These are phyloP conservation scores for Solenodon paradoxus DNA, from an alignment of 2,113 vertebrate genomes.

Conservation along the genomic window DNA sequence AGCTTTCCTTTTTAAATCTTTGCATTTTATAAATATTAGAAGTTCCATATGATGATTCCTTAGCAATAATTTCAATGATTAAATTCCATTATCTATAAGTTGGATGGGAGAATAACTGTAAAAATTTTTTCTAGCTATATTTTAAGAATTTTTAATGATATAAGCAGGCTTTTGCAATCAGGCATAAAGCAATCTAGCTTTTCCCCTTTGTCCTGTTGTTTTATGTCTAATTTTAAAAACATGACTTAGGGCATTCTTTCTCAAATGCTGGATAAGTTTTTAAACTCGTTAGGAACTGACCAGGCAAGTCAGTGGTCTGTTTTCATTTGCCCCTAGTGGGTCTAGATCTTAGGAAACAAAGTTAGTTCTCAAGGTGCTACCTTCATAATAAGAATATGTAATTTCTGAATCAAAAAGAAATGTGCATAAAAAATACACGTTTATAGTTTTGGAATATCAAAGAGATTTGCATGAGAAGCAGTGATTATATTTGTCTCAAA, in stretches of 20 bases:
- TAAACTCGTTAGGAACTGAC: not conserved
- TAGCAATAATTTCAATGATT: not conserved
- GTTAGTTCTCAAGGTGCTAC: not conserved
- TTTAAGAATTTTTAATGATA: not conserved
- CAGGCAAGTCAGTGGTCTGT: not conserved
- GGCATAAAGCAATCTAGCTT: not conserved
- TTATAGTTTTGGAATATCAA: conserved; percentile 11
- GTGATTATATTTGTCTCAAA: not conserved
- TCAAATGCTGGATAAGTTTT: not conserved
- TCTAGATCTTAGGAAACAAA: not conserved
- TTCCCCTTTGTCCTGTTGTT: not conserved
- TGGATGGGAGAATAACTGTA: not conserved
- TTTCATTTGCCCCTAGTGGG: not conserved
- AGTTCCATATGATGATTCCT: not conserved
- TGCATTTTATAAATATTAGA: not conserved
- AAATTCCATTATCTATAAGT: not conserved
- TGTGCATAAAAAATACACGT: not conserved
- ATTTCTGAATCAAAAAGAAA: not conserved
- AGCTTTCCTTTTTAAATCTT: not conserved
- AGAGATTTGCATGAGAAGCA: not conserved
- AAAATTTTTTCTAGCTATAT: not conserved
- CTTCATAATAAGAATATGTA: not conserved
- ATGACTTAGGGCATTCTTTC: not conserved
- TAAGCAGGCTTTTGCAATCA: not conserved
- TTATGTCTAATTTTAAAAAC: not conserved